phyloP scores from a whole-genome alignment of 2,113 vertebrate genomes.

The Macaca fascicularis region T2T-MFA8v1.1 NC_088379.1:104122001-104122500 shows the following conservation, averaged over 20 bases:
- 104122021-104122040: accelerated
- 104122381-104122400: too few species aligned
- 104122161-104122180: not conserved
- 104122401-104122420: not conserved
- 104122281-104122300: too few species aligned
- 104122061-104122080: not conserved
- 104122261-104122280: too few species aligned
- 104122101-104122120: not conserved
- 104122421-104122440: not conserved
- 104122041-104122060: not conserved
- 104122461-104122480: not conserved
- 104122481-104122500: not conserved
- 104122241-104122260: too few species aligned
- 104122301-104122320: too few species aligned
- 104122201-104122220: too few species aligned
- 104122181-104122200: too few species aligned
- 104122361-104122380: too few species aligned
- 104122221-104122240: too few species aligned
- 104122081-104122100: not conserved
- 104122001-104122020: not conserved
- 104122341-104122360: too few species aligned
- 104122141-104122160: not conserved
- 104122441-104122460: not conserved
- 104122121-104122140: not conserved
- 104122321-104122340: too few species aligned